Conservation (phyloP, 2,888 invertebrate genomes). For the Orthosia incerta region DNA sequence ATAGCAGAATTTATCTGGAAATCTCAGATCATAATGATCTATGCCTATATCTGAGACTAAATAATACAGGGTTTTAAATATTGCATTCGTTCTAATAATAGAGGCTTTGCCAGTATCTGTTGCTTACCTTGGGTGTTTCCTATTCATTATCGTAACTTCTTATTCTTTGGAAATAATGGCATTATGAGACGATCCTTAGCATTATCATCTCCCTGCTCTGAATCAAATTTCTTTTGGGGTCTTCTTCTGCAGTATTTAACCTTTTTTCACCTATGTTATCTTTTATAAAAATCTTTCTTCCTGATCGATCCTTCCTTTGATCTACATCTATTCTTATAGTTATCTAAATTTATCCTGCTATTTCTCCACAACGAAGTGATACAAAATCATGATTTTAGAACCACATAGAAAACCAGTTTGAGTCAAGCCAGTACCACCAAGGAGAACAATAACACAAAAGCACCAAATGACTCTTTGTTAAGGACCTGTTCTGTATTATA, state of each 20-base stretch:
- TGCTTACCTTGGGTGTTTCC: not conserved
- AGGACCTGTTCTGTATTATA: conserved; percentile 48
- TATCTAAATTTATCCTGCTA: not conserved
- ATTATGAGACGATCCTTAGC: too few species aligned
- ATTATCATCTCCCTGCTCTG: not conserved
- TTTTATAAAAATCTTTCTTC: too few species aligned
- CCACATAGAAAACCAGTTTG: conserved; percentile 46
- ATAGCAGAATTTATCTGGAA: conserved; percentile 19
- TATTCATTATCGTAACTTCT: not conserved
- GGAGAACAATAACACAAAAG: conserved; percentile 42
- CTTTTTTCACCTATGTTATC: too few species aligned
- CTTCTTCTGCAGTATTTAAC: not conserved
- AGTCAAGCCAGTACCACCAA: conserved; percentile 18
- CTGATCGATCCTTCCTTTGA: not conserved
- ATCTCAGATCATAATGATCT: conserved; percentile 20
- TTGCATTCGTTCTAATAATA: not conserved
- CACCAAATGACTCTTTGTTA: conserved; percentile 57
- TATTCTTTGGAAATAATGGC: not conserved
- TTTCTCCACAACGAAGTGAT: too few species aligned
- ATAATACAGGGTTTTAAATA: not conserved
- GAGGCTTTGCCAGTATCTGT: not conserved
- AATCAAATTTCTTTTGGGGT: not conserved
- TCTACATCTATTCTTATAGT: not conserved
- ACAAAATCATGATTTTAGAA: conserved; percentile 15
- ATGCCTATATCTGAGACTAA: conserved; percentile 6